phyloP scores from a whole-genome alignment of 2,797 vertebrate genomes.

The Ptychadena robeensis region DNA sequence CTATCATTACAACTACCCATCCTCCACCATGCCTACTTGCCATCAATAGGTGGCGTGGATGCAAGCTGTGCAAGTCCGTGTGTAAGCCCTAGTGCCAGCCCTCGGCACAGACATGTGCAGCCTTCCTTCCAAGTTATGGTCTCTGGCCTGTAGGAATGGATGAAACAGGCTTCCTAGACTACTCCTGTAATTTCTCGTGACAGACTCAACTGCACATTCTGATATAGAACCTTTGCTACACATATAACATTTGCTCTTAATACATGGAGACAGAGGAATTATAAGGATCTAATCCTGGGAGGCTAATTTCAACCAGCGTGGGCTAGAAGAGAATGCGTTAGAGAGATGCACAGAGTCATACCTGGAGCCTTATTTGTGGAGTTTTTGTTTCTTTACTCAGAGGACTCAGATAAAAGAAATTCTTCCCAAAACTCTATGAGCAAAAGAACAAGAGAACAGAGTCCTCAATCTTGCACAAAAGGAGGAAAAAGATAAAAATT shows the following conservation, averaged over 20 bases:
- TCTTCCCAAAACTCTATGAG: conserved; percentile 75
- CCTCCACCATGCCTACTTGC: conserved; percentile 96
- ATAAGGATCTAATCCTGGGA: conserved; percentile 66
- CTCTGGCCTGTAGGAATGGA: conserved; percentile 91
- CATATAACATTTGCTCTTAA: conserved; percentile 72
- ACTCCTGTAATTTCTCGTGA: conserved; percentile 72
- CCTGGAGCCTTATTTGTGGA: conserved; percentile 92
- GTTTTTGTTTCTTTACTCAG: conserved; percentile 78
- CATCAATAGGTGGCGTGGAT: conserved; percentile 98
- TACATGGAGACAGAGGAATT: conserved; percentile 67
- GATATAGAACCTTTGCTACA: conserved; percentile 76
- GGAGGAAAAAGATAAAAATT: conserved; percentile 59
- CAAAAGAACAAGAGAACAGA: conserved; percentile 72
- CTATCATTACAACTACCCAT: conserved; percentile 98
- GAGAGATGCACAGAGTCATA: conserved; percentile 75
- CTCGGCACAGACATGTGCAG: conserved; percentile 97
- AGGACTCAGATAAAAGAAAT: conserved; percentile 72
- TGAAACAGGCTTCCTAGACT: conserved; percentile 76
- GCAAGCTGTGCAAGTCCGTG: conserved; percentile 96
- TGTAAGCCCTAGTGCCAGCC: conserved; percentile 93
- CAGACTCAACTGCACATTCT: conserved; percentile 76
- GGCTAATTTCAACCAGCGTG: conserved; percentile 68
- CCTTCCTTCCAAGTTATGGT: conserved; percentile 99
- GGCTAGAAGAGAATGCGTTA: conserved; percentile 69
- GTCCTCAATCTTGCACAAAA: conserved; percentile 74